Base-by-base conservation (phyloP, 2,113 vertebrate genomes). In the Pachyramphus minor region DNA sequence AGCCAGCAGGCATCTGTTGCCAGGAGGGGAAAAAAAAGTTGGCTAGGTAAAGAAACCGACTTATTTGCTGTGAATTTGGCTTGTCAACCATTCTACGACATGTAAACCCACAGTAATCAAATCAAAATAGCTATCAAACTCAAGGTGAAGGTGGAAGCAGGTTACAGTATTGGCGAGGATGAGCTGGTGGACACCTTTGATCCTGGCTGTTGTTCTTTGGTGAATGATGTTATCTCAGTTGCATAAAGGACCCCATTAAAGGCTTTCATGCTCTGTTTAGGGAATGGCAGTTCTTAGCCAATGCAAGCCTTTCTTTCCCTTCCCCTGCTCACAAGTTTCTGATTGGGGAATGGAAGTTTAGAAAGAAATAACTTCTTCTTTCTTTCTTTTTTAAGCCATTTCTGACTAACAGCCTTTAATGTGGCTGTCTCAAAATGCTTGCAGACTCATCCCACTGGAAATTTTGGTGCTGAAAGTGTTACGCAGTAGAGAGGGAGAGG, bases 221-320 rank as follows among this genome's bases (percentile, higher is more conserved):
- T 83, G 97, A 96, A 97, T 97, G 89, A 90, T 72, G 60, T 97
- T 96, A 84, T 84, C 84, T 97, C 76, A 80, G 45, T 97, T 96
- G 91, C 76, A 63, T 97, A 86, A 97, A 97, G 87, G 81, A 96
- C 49, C 82, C 73, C 20, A 47, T 96, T 96, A 94, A 94, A 67
- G 86, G 84, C 75, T 94, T 96, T 95, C 62, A 76, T 90, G 72
- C 76, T 75, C 69, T 92, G 60, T 59, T 93, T 76, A 92, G 96
- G 94, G 84, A 92, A 93, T 94, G 91, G 58, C 60, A 62, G 81
- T 41, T 93, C 89, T 95, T 73, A 86, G 87, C 94, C 94, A 96
- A 74, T 90, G 79, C 91, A 96, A 96, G 77, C 64, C 84, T 97
- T 55, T 68, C 74, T 95, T 95, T 92, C 53, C 77, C 41, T 96